phyloP scores from a whole-genome alignment of 2,113 vertebrate species.

The Xiphophorus hellerii region DNA sequence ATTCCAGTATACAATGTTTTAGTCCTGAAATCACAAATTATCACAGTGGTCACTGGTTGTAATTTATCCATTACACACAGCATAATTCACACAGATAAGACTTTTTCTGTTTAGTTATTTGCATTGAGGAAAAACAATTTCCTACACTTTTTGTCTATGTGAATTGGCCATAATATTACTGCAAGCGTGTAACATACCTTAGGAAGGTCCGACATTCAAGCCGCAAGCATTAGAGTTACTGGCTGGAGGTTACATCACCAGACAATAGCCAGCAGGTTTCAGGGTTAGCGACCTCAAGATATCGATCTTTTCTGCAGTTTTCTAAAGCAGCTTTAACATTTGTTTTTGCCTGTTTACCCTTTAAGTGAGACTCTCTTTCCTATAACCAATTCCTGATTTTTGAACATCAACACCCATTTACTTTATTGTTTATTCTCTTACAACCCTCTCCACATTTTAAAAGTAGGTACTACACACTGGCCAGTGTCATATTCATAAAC shows the following conservation, averaged over 20 bases:
- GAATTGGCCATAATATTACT: neutral
- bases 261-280: too few relatives aligned
- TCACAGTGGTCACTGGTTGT: neutral
- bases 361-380: too few relatives aligned
- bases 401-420: neutral
- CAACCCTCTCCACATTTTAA: neutral
- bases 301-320: too few relatives aligned
- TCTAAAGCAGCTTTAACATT: too few relatives aligned
- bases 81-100: neutral
- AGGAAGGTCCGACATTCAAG: neutral
- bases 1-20: constrained; percentile 3
- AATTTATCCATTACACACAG: neutral
- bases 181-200: neutral
- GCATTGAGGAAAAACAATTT: neutral
- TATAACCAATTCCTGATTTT: neutral
- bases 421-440: neutral
- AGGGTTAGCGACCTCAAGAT: too few relatives aligned
- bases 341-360: too few relatives aligned
- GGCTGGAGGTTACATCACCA: too few relatives aligned
- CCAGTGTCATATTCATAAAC: neutral
- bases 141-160: neutral
- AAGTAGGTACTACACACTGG: neutral
- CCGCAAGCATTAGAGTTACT: neutral
- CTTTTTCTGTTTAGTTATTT: neutral
- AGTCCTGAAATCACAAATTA: neutral